Conservation (phyloP, 2,797 vertebrate species). For the Sitta carolinensis region DNA sequence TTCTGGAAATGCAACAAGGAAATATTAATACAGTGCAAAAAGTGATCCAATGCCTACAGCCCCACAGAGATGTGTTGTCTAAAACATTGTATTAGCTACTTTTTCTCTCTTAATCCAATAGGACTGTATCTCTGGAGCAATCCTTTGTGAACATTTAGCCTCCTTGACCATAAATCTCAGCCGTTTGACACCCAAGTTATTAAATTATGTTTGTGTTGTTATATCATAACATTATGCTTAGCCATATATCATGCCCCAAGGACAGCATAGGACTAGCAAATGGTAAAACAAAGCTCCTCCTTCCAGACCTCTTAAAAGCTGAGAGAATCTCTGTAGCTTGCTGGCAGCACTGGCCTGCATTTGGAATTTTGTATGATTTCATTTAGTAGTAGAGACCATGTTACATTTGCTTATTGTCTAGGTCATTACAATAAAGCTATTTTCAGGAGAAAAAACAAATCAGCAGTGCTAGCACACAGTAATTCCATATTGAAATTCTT, state of each 20-base stretch:
- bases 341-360: background rate
- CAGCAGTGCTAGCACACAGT: background rate
- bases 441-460: background rate
- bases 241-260: constrained; percentile 27
- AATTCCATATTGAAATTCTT: constrained; percentile 6
- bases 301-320: background rate
- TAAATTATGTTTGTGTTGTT: constrained; percentile 54
- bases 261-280: background rate
- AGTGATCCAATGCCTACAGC: background rate
- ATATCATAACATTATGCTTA: constrained; percentile 14
- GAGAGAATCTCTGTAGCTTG: background rate
- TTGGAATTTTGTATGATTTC: constrained; percentile 9
- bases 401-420: background rate
- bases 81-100: background rate
- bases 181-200: constrained; percentile 56
- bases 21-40: constrained; percentile 30
- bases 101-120: constrained; percentile 58
- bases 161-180: constrained; percentile 60
- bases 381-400: background rate
- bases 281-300: background rate
- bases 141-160: constrained; percentile 21
- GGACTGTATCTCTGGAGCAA: constrained; percentile 21
- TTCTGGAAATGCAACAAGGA: constrained; percentile 35
- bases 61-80: background rate
- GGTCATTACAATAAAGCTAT: background rate